Evolutionary conservation across 2,113 vertebrate genomes (phyloP).

Genomic region (Zosterops japonicus): DNA sequence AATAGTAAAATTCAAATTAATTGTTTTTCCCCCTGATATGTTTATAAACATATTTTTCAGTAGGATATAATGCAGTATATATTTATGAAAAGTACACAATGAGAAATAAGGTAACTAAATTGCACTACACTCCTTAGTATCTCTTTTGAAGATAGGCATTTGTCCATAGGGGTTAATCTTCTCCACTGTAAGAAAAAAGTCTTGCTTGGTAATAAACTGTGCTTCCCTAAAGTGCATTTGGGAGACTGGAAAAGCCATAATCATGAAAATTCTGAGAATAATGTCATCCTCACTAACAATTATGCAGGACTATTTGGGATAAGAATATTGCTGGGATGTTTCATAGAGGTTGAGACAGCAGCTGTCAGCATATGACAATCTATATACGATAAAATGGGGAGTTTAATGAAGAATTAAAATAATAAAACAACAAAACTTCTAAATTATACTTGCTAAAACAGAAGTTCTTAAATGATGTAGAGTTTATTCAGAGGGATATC

Average conservation of each 20-base stretch:
- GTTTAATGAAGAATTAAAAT: not conserved
- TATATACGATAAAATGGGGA: not conserved
- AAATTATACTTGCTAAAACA: not conserved
- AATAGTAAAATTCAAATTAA: not conserved
- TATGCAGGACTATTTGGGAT: not conserved
- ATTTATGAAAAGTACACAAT: not conserved
- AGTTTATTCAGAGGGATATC: not conserved
- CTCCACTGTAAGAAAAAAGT: not conserved
- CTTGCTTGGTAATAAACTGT: not conserved
- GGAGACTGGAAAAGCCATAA: not conserved
- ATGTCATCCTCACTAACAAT: not conserved
- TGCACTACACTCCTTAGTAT: not conserved
- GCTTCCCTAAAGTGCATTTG: not conserved
- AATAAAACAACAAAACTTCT: not conserved
- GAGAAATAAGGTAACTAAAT: not conserved
- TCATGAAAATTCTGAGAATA: not conserved
- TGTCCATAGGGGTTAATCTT: not conserved
- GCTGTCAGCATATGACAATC: not conserved
- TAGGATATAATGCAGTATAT: not conserved
- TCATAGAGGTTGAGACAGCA: not conserved
- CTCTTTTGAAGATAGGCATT: not conserved
- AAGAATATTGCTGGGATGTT: not conserved
- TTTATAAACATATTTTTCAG: not conserved
- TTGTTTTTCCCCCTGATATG: accelerated
- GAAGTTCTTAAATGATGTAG: not conserved